Evolutionary conservation across 2,888 invertebrate genomes (phyloP).

Genomic region (Hartigia nigra): DNA sequence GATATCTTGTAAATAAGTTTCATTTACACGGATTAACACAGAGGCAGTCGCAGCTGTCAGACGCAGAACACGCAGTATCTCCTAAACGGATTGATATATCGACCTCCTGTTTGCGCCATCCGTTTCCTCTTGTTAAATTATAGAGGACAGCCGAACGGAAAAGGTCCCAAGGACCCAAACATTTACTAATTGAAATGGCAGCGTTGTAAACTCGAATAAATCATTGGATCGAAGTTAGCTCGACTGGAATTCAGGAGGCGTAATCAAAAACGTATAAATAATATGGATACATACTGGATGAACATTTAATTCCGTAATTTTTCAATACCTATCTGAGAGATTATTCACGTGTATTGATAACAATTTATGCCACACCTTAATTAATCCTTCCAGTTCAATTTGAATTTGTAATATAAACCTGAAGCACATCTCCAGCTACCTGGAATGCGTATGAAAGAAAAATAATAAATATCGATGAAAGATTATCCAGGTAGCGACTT

Average conservation of each 20-base stretch:
- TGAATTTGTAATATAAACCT: not conserved
- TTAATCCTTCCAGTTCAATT: not conserved
- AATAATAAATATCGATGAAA: not conserved
- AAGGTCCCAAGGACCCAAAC: not conserved
- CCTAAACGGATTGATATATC: not conserved
- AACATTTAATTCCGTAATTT: not conserved
- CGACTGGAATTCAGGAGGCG: not conserved
- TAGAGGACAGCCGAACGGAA: not conserved
- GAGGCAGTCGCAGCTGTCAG: not conserved
- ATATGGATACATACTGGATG: not conserved
- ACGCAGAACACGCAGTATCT: not conserved
- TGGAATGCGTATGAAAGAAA: not conserved
- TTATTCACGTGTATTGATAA: not conserved
- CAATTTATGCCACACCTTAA: not conserved
- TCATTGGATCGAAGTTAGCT: not conserved
- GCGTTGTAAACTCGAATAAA: not conserved
- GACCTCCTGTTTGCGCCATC: not conserved
- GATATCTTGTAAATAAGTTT: not conserved
- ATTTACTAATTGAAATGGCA: not conserved
- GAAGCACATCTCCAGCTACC: not conserved
- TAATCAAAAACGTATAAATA: not conserved
- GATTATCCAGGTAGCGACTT: not conserved
- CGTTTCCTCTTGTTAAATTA: not conserved
- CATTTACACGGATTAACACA: not conserved
- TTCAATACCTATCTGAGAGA: not conserved